These are phyloP conservation scores for Cebus imitator DNA, from an alignment of 2,113 vertebrate genomes.

Conservation along the genomic window DNA sequence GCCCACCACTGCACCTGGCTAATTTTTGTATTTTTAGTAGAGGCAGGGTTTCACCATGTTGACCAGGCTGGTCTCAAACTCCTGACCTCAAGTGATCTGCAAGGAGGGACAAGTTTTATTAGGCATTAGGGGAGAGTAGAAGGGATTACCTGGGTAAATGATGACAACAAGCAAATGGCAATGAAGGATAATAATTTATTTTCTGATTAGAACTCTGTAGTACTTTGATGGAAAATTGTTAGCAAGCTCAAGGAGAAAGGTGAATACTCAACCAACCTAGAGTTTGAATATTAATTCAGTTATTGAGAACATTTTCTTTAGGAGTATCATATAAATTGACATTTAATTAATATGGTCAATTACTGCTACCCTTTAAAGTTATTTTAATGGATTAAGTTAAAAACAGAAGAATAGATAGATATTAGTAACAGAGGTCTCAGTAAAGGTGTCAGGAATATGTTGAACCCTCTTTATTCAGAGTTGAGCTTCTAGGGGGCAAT, in stretches of 20 bases:
- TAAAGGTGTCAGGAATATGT: not conserved
- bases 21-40: too few relatives aligned
- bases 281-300: not conserved
- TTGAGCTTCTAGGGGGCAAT: not conserved
- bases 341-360: not conserved
- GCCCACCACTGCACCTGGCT: too few relatives aligned
- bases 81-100: too few relatives aligned
- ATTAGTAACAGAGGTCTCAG: not conserved
- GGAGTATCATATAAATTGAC: not conserved
- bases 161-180: not conserved
- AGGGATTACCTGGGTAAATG: not conserved
- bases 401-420: not conserved
- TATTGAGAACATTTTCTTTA: slow-evolving; percentile 14
- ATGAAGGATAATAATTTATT: not conserved
- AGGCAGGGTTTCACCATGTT: too few relatives aligned
- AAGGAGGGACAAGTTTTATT: not conserved
- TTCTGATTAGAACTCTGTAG: not conserved
- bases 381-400: not conserved
- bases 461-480: not conserved
- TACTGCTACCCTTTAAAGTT: not conserved
- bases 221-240: not conserved
- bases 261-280: not conserved
- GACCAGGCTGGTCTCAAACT: too few relatives aligned
- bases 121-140: not conserved
- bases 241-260: not conserved